These are phyloP conservation scores for Gallirallus australis DNA, from an alignment of 2,797 vertebrate species.

Conservation along the genomic window DNA sequence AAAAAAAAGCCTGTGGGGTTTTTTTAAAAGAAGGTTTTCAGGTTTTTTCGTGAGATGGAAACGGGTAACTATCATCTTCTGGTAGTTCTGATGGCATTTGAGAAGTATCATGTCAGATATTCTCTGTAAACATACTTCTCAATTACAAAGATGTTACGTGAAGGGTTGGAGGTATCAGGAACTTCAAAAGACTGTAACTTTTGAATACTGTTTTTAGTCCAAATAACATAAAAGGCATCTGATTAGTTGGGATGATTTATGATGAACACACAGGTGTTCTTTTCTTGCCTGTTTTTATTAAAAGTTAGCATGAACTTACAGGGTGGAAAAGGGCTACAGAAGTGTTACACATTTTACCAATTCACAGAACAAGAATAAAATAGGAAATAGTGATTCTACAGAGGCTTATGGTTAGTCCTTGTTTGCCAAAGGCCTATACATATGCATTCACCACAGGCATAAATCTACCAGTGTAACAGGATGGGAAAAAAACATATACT, in stretches of 20 bases:
- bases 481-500: conserved; percentile 3
- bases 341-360: background rate
- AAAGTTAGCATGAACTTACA: background rate
- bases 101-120: background rate
- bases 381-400: background rate
- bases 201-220: background rate
- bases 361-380: background rate
- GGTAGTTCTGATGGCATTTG: background rate
- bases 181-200: background rate
- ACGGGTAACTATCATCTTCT: background rate
- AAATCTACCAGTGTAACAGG: conserved; percentile 2
- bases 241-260: background rate
- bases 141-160: background rate
- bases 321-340: background rate
- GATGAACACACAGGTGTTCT: background rate
- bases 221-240: background rate
- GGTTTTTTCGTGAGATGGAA: background rate
- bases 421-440: background rate
- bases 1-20: background rate
- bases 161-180: background rate
- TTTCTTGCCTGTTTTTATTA: background rate
- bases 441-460: background rate
- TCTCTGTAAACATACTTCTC: background rate
- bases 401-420: background rate
- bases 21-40: background rate